Evolutionary conservation across 2,797 vertebrate species (phyloP).

Genomic region (Anguilla obscura): DNA sequence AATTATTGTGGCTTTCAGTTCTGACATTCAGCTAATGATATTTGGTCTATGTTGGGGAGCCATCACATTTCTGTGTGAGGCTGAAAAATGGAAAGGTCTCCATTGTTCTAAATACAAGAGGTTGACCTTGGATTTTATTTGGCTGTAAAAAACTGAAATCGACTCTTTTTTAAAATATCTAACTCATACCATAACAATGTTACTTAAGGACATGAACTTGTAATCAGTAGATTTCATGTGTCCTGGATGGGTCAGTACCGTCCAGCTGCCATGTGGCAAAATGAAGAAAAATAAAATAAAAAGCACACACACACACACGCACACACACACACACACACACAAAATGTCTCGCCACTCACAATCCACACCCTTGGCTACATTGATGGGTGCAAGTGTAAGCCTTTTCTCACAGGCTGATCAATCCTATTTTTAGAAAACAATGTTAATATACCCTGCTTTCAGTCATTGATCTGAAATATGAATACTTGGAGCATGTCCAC

Average conservation of each 20-base stretch:
- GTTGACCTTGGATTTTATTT: background rate
- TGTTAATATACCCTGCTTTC: background rate
- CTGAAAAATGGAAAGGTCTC: conserved; percentile 25
- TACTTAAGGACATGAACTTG: too few species aligned
- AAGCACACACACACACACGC: background rate
- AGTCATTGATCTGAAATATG: background rate
- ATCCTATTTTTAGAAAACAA: background rate
- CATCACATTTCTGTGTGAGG: conserved; percentile 23
- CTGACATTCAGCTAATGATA: conserved; percentile 22
- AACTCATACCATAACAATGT: too few species aligned
- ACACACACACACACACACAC: background rate
- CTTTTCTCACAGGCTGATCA: background rate
- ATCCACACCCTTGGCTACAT: background rate
- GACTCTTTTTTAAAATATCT: too few species aligned
- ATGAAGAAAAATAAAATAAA: background rate
- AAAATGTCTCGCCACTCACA: background rate
- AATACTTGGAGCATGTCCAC: background rate
- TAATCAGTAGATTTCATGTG: too few species aligned
- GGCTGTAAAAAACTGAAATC: background rate
- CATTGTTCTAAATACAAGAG: conserved; percentile 19
- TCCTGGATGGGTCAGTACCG: too few species aligned
- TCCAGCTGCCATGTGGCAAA: too few species aligned
- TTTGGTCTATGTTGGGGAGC: background rate
- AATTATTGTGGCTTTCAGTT: conserved; percentile 20
- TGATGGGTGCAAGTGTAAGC: background rate